Conservation (phyloP, 2,888 invertebrate species). For the Dryobotodes eremita region DNA sequence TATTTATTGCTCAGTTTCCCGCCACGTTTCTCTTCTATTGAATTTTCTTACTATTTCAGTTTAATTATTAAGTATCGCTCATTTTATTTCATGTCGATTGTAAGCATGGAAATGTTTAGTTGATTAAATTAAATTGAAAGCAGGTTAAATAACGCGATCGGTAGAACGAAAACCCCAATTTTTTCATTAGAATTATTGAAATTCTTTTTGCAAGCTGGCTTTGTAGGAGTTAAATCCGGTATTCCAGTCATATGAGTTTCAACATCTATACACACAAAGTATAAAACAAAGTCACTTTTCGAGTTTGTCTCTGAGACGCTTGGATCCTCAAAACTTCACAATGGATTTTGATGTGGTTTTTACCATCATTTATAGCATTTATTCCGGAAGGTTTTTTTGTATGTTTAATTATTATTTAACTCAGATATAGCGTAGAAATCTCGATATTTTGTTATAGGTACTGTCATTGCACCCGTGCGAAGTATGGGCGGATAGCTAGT, state of each 20-base stretch:
- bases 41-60: slow-evolving; percentile 36
- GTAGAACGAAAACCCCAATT: not conserved
- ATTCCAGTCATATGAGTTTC: slow-evolving; percentile 45
- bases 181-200: not conserved
- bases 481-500: not conserved
- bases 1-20: slow-evolving; percentile 53
- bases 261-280: not conserved
- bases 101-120: not conserved
- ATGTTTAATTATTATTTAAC: not conserved
- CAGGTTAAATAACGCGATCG: not conserved
- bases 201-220: not conserved
- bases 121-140: slow-evolving; percentile 27
- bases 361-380: not conserved
- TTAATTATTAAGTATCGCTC: slow-evolving; percentile 16
- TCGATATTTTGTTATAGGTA: not conserved
- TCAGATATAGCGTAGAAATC: not conserved
- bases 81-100: slow-evolving; percentile 10
- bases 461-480: not conserved
- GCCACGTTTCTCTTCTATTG: slow-evolving; percentile 30
- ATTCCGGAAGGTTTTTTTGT: not conserved
- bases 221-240: slow-evolving; percentile 59
- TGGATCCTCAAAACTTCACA: not conserved
- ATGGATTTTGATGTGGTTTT: not conserved
- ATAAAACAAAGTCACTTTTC: not conserved
- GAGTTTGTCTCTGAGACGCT: no score